Percentiles rank a stretch among this genome's conserved stretches.
Conservation (phyloP, 1,140 invertebrate genomes). For the Drosophila trapezifrons region DNA sequence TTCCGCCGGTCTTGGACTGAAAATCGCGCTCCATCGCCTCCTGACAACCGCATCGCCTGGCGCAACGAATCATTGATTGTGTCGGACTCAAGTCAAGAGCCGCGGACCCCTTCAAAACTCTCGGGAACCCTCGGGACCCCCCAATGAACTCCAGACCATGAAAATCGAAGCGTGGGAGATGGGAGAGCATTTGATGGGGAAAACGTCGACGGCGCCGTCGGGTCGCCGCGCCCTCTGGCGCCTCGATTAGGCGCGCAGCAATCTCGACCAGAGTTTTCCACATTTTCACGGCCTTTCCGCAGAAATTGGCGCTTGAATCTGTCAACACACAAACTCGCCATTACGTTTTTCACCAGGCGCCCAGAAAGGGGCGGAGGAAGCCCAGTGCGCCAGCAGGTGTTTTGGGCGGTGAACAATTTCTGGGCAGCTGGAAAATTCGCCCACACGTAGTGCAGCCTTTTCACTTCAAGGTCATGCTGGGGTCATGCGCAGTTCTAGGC, state of each 20-base stretch:
- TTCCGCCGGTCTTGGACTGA: constrained; percentile 26
- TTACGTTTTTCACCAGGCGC: constrained; percentile 73
- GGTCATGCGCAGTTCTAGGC: constrained; percentile 59
- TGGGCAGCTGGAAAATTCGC: constrained; percentile 14
- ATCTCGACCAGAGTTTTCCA: constrained; percentile 10
- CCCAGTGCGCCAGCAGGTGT: constrained; percentile 8
- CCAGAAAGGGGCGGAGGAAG: constrained; percentile 27
- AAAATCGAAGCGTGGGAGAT: constrained; percentile 46
- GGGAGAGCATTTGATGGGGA: constrained; percentile 19
- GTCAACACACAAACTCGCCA: constrained; percentile 82
- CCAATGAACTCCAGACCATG: constrained; percentile 20
- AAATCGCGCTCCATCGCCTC: constrained; percentile 60
- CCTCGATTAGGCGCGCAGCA: constrained; percentile 77
- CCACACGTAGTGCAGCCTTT: constrained; percentile 23
- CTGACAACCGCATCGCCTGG: constrained; percentile 70
- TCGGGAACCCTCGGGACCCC: constrained; percentile 3
- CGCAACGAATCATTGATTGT: constrained; percentile 78
- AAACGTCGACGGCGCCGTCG: constrained; percentile 78
- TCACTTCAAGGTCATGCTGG: constrained; percentile 61
- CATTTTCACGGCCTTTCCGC: constrained; percentile 15
- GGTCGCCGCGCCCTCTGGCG: constrained; percentile 76
- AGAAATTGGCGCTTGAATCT: constrained; percentile 72
- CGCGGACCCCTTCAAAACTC: neutral
- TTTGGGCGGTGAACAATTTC: constrained; percentile 42
- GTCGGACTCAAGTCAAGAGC: constrained; percentile 25